These are phyloP conservation scores for Eciton burchellii DNA, from an alignment of 1,140 invertebrate genomes.

Conservation along the genomic window DNA sequence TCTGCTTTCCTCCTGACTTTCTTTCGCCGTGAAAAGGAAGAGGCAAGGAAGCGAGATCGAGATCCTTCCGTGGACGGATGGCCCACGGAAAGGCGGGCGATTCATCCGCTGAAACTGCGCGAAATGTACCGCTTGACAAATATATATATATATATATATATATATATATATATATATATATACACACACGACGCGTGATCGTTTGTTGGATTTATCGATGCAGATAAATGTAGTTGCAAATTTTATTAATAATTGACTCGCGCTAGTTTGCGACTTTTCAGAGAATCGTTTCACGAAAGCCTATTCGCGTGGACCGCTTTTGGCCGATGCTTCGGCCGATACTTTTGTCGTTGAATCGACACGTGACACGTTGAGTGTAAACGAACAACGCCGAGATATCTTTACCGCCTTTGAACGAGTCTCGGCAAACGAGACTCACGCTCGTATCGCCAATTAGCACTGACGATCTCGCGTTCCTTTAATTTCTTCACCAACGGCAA, in stretches of 20 bases:
- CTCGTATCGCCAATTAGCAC: constrained; percentile 20
- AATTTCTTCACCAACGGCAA: constrained; percentile 6
- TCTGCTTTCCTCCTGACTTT: neutral
- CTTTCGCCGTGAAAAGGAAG: constrained; percentile 49
- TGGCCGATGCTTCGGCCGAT: no score
- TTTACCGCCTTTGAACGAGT: neutral
- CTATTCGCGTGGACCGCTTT: no score
- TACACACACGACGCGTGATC: no score
- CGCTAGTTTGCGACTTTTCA: no score
- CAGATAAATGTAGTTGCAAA: no score
- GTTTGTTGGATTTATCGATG: no score
- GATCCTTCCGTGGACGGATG: constrained; percentile 59
- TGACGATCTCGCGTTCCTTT: neutral
- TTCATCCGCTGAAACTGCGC: constrained; percentile 40
- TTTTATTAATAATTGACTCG: no score
- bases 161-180: no score
- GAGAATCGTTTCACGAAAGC: no score
- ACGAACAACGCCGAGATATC: neutral
- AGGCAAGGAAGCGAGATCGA: constrained; percentile 52
- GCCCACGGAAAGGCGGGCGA: constrained; percentile 60
- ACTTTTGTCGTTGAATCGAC: neutral
- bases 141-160: no score
- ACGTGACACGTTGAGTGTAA: neutral
- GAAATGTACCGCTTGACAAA: no score
- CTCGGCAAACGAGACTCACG: neutral